Evolutionary conservation across 2,888 invertebrate genomes (phyloP).

Genomic region (Tenthredo scrophulariae): DNA sequence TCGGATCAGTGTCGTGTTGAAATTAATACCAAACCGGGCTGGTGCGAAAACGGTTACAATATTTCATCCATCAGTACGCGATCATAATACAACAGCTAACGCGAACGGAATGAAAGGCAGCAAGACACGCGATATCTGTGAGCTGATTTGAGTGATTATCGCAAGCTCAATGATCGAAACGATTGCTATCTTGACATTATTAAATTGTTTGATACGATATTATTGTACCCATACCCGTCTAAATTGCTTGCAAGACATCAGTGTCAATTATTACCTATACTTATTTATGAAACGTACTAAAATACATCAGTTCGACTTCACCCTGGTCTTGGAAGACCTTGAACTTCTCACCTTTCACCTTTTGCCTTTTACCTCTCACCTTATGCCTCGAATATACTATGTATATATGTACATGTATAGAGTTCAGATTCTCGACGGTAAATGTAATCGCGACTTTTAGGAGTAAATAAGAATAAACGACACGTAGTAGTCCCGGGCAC

Average conservation of each 20-base stretch:
- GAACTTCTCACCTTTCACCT: conserved; percentile 40
- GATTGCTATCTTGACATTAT: background rate
- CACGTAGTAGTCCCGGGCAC: background rate
- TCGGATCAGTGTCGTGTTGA: background rate
- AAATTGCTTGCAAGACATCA: background rate
- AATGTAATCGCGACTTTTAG: background rate
- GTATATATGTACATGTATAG: background rate
- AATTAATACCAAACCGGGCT: background rate
- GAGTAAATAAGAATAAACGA: background rate
- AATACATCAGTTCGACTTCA: background rate
- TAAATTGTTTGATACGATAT: background rate
- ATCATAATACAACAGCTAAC: background rate
- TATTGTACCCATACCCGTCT: background rate
- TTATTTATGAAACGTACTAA: background rate
- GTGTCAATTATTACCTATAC: background rate
- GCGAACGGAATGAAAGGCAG: background rate
- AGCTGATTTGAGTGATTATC: background rate
- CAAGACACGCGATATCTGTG: background rate
- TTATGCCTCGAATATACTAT: background rate
- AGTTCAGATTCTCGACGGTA: background rate
- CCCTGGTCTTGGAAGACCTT: background rate
- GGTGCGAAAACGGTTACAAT: background rate
- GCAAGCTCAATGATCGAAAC: background rate
- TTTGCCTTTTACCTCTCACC: conserved; percentile 28
- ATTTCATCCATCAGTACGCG: background rate